Evolutionary conservation across 2,888 invertebrate genomes (phyloP), one percentile per base, ranked within the genome.

Genomic region (Harmothoe impar): DNA sequence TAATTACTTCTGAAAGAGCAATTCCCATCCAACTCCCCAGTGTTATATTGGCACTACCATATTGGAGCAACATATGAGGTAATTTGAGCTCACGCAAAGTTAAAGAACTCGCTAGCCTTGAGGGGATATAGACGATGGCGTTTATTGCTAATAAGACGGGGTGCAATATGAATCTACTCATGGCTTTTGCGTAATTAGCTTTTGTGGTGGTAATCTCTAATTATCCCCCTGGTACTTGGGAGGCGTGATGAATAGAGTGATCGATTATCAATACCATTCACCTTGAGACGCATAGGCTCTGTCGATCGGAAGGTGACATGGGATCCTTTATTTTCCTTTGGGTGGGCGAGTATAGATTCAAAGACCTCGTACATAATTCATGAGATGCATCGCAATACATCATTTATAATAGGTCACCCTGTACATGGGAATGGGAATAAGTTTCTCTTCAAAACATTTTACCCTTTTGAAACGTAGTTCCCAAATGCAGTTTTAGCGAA

Each of bases 161-260:
- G 17, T 77, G 3, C 77, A 77, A 77, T 29, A 31, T 23, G 77
- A 77, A 77, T 77, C 77, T 15, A 77, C 77, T 77, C 77, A 77
- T 17, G 0, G 35, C 3, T 15, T 17, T 43, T 25, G 7, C 43
- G 31, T 81, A 81, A 81, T 35, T 43, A 81, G 23, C 33, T 20
- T 81, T 81, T 35, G 81, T 23, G 23, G 72, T 29, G 20, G 81
- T 81, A 81, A 81, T 81, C 43, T 35, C 12, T 43, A 81, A 81
- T 81, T 81, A 43, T 1, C 43, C 81, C 43, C 15, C 20, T n/a
- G 33, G 77, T 25, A 31, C 0, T 81, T 17, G 23, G 43, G 20
- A 35, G 81, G 81, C 33, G 81, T 81, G 81, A 10, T 81, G 43
- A 43, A 81, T 81, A 17, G 81, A 81, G 33, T 81, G 81, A 81